Evolutionary conservation across 2,888 invertebrate genomes (phyloP), one percentile per base, ranked within the genome.

Genomic region (Sinhomidia bicolor): DNA sequence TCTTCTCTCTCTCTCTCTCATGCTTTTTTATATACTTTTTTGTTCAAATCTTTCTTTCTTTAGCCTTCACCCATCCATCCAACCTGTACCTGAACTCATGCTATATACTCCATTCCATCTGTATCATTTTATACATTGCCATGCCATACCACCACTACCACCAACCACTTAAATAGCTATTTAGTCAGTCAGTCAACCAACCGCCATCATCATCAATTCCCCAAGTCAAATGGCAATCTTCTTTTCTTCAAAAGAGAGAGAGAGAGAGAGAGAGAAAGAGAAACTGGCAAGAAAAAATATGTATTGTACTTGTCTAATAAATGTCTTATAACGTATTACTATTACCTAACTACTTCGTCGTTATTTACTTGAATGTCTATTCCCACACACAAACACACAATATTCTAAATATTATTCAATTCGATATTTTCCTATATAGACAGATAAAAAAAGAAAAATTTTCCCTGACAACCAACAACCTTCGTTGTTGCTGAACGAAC

Each of bases 171-270:
- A 57, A 36, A 71, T 81, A 87, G 41, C 32, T 85, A 79, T 60
- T 23, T 79, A 85, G 81, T 68, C 74, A 82, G 86, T 87, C 81
- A 88, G 88, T 88, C 88, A 88, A 88, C 82, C 88, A 83, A 68
- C 41, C 51, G 57, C 47, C 60, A 76, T 74, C 74, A 36, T 57
- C 79, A 78, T 62, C 78, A 51, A 68, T 44, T 36, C 79, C 29
- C 65, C 36, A 54, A 57, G 47, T 20, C 85, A 65, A 79, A 85
- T 85, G 60, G 60, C 76, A 76, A 76, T 76, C 78, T 41, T 65
- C 29, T 36, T 41, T 68, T 68, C 68, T 41, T 51, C 5, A 44
- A 51, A 51, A 29, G 29, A 29, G n/a, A 10, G 12, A 9, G 12
- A 60, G 60, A 54, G 7, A 54, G 54, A 44, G 44, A 44, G 44